phyloP scores from a whole-genome alignment of 2,888 invertebrate species.

The Epirrita christyi region DNA sequence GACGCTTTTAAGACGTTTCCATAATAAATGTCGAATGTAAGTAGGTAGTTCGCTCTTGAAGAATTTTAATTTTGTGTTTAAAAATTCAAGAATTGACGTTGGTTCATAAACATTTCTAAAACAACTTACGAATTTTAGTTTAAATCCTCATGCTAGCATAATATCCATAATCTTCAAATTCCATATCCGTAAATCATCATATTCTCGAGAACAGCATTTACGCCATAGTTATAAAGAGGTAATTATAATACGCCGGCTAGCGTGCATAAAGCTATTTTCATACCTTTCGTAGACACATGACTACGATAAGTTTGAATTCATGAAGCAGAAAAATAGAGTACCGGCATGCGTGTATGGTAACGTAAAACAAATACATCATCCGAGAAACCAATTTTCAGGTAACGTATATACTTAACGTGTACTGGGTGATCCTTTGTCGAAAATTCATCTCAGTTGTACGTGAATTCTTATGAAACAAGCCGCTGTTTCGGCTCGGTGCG shows the following conservation, averaged over 20 bases:
- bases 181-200: too few relatives aligned
- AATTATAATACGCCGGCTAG: neutral
- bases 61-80: constrained; percentile 26
- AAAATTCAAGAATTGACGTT: neutral
- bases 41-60: constrained; percentile 33
- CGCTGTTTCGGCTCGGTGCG: constrained; percentile 42
- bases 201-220: too few relatives aligned
- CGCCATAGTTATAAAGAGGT: neutral
- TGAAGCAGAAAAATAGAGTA: too few relatives aligned
- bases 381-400: constrained; percentile 33
- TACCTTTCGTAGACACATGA: neutral
- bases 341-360: neutral
- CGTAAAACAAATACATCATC: constrained; percentile 30
- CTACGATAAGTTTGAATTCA: neutral
- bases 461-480: constrained; percentile 60
- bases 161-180: too few relatives aligned
- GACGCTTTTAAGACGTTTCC: constrained; percentile 72
- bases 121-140: too few relatives aligned
- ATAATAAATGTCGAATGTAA: constrained; percentile 63
- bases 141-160: too few relatives aligned
- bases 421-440: constrained; percentile 49
- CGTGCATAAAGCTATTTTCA: neutral
- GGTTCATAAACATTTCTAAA: neutral
- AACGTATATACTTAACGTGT: constrained; percentile 40
- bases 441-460: constrained; percentile 54